These are phyloP conservation scores for Tachysurus fulvidraco DNA, from an alignment of 2,113 vertebrate species.

Conservation along the genomic window DNA sequence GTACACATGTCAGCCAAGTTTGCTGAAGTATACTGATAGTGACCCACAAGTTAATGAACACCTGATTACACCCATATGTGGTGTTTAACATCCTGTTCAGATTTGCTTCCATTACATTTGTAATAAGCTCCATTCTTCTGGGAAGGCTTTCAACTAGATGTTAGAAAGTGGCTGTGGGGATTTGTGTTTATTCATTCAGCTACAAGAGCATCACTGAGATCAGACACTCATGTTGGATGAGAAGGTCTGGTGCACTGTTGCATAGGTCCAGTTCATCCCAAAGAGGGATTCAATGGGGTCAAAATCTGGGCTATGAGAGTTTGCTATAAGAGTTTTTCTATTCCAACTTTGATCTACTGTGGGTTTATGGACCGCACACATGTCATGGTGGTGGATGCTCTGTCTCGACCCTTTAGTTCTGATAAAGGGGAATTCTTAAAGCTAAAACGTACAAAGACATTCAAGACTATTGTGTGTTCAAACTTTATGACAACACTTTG, in stretches of 20 bases:
- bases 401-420: not conserved
- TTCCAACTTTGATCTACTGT: not conserved
- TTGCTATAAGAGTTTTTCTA: not conserved
- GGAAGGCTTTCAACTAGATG: not conserved
- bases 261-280: not conserved
- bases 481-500: not conserved
- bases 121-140: not conserved
- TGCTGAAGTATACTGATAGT: not conserved
- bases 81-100: not conserved
- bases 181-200: not conserved
- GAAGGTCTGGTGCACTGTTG: not conserved
- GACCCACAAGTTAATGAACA: not conserved
- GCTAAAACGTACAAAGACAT: not conserved
- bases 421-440: not conserved
- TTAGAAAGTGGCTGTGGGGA: not conserved
- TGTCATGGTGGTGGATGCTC: not conserved
- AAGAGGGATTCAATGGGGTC: not conserved
- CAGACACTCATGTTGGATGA: not conserved
- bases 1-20: not conserved
- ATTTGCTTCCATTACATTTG: not conserved
- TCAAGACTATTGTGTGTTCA: not conserved
- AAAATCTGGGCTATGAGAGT: not conserved
- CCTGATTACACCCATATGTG: not conserved
- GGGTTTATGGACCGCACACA: not conserved
- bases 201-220: not conserved